These are phyloP conservation scores for Marmota monax DNA, from an alignment of 2,113 vertebrate genomes.

Conservation along the genomic window DNA sequence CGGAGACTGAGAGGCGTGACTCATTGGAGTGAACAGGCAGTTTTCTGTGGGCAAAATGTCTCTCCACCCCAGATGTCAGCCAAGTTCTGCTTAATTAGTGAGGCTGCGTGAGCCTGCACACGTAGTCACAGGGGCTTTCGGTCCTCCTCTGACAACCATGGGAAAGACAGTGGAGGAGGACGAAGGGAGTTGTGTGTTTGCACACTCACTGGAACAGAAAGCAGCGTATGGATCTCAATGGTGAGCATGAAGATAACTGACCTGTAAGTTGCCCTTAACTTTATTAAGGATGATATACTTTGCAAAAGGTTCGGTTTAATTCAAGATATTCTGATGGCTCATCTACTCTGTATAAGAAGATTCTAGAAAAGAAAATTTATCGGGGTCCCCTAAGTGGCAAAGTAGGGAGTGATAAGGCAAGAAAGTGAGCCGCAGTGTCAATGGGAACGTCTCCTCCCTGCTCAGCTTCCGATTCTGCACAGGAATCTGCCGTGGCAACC, in stretches of 20 bases:
- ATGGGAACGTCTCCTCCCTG: neutral
- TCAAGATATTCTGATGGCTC: neutral
- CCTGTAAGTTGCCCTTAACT: neutral
- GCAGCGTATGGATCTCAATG: neutral
- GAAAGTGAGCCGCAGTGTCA: neutral
- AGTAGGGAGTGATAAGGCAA: neutral
- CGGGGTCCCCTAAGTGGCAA: neutral
- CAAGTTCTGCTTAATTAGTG: slow-evolving; percentile 45
- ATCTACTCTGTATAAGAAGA: neutral
- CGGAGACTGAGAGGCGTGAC: slow-evolving; percentile 36
- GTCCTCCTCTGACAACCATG: neutral
- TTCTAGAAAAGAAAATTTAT: neutral
- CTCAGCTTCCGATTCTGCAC: neutral
- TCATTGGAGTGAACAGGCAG: slow-evolving; percentile 39
- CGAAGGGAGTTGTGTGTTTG: rapidly evolving
- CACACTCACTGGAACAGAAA: neutral
- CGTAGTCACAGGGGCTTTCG: neutral
- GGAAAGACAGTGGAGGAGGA: neutral
- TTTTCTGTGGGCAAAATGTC: slow-evolving; percentile 53
- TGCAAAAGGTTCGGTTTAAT: neutral
- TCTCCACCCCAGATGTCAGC: slow-evolving; percentile 60
- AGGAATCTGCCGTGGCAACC: neutral
- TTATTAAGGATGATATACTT: neutral
- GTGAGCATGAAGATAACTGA: too few species aligned
- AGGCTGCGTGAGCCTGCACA: slow-evolving; percentile 51